These are phyloP conservation scores for Pterocles orientalis DNA, from an alignment of 2,113 vertebrate genomes.

Conservation along the genomic window DNA sequence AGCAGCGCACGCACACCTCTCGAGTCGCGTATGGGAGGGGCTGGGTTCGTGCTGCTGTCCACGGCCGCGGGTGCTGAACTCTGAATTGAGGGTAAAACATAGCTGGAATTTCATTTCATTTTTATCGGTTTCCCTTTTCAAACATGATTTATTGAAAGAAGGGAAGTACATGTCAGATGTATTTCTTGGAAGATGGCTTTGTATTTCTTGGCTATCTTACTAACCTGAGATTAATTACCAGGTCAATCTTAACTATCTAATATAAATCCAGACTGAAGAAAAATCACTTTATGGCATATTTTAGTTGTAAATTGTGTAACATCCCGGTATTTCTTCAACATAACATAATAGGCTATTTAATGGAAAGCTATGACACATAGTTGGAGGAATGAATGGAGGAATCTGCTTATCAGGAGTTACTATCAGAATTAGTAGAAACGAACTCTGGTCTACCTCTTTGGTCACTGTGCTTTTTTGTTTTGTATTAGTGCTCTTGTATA, in stretches of 20 bases:
- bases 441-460: background rate
- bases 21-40: too few species aligned
- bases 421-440: background rate
- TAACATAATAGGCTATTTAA: background rate
- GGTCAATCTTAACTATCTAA: background rate
- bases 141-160: background rate
- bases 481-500: background rate
- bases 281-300: background rate
- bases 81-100: accelerated
- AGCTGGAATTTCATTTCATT: background rate
- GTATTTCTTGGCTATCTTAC: background rate
- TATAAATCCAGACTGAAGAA: background rate
- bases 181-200: background rate
- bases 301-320: background rate
- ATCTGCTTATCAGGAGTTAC: background rate
- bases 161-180: background rate
- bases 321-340: background rate
- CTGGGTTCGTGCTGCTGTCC: background rate
- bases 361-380: accelerated
- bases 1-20: background rate
- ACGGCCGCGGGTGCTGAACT: background rate
- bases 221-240: background rate
- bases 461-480: background rate
- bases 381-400: background rate
- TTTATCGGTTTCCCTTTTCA: background rate